Evolutionary conservation across 2,888 invertebrate species (phyloP).

Genomic region (Polyommatus icarus): DNA sequence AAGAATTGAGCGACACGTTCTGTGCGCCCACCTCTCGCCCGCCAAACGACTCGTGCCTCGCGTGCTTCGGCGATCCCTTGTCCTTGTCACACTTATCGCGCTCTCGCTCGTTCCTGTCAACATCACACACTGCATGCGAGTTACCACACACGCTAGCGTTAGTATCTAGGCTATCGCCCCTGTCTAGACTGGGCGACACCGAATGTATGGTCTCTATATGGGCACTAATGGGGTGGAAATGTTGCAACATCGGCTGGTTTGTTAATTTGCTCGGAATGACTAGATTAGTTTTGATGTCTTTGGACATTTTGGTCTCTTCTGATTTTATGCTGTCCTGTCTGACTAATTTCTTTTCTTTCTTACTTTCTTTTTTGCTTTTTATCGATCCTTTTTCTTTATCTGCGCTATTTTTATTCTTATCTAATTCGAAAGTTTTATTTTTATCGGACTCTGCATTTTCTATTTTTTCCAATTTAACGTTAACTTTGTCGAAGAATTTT

Average conservation of each 20-base stretch:
- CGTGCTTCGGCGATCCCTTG: slow-evolving; percentile 72
- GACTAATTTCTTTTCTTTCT: slow-evolving; percentile 53
- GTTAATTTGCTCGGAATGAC: slow-evolving; percentile 54
- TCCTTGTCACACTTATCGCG: slow-evolving; percentile 54
- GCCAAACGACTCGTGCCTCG: slow-evolving; percentile 80
- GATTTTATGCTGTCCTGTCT: slow-evolving; percentile 69
- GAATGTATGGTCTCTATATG: slow-evolving; percentile 72
- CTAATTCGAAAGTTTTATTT: slow-evolving; percentile 40
- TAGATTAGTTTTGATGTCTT: slow-evolving; percentile 51
- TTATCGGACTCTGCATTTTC: slow-evolving; percentile 52
- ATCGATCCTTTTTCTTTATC: slow-evolving; percentile 31
- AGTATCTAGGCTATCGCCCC: slow-evolving; percentile 62
- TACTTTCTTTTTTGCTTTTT: slow-evolving; percentile 36
- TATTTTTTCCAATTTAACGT: slow-evolving; percentile 62
- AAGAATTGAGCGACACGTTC: slow-evolving; percentile 67
- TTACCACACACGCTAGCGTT: slow-evolving; percentile 78
- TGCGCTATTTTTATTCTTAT: slow-evolving; percentile 37
- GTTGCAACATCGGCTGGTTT: slow-evolving; percentile 58
- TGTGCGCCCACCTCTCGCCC: slow-evolving; percentile 59
- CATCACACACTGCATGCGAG: slow-evolving; percentile 78
- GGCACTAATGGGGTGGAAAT: slow-evolving; percentile 63
- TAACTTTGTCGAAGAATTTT: slow-evolving; percentile 69
- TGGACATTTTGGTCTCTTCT: slow-evolving; percentile 62
- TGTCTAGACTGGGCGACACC: slow-evolving; percentile 61
- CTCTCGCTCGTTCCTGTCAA: slow-evolving; percentile 68